Base-by-base conservation (phyloP, 37 sponge, comb jelly and placozoan genomes). In the Petrosia ficiformis region DNA sequence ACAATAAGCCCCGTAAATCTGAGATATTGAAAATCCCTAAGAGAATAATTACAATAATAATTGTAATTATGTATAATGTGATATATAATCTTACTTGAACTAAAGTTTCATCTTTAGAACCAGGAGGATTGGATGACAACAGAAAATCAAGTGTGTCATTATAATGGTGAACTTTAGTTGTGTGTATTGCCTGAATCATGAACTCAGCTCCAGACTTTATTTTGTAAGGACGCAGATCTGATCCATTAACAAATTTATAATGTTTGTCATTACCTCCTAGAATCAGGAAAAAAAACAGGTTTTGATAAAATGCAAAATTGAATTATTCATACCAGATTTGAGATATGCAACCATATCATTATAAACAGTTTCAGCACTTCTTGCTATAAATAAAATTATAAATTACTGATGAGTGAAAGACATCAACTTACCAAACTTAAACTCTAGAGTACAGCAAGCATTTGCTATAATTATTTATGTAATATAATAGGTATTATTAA, bases 1-100 rank as follows among this genome's bases (percentile, higher is more conserved):
- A 75, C 95, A 94, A 39, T 72, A 57, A 21, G 92, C 92, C 26
- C 89, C 92, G 25, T 71, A 70, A 70, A 90, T 90, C 31, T 69
- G 71, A 32, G 95, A 90, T 52, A 94, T 84, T 33, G 93, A 91
- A 74, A 94, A 94, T 29, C 70, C 92, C 94, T 94, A 57, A 73
- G 54, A 48, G 16, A 61, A 61, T 26, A 26, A n/a, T 61, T 48
- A 48, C 10, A 19, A 48, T 48, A 16, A 16, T 16, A 48, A 16
- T 16, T 19, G 14, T 48, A 16, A 19, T 10, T 19, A 19, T 48
- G 10, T 48, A 48, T 48, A 16, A 10, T 48, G 10, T 19, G 54
- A 48, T 48, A 16, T 19, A 16, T 48, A 48, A 48, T 48, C 10
- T 48, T 48, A 16, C n/a, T n/a, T n/a, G n/a, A n/a, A n/a, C n/a